Evolutionary conservation across 2,797 vertebrate genomes (phyloP).

Genomic region (Esox lucius): DNA sequence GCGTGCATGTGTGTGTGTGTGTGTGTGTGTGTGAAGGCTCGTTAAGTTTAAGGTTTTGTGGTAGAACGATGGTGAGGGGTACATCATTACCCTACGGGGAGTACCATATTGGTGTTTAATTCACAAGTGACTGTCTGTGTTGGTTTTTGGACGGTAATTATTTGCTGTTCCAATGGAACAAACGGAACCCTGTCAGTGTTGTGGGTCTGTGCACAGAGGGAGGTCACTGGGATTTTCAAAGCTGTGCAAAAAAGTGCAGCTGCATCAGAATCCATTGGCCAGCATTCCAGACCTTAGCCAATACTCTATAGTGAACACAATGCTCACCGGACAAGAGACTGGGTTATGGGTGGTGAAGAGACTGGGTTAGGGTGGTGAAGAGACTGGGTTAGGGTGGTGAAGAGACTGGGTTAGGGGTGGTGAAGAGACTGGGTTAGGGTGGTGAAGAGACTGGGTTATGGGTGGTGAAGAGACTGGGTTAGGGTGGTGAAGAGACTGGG

Average conservation of each 20-base stretch:
- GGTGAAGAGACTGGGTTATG: background rate
- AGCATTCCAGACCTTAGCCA: background rate
- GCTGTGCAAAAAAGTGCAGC: background rate
- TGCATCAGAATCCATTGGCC: background rate
- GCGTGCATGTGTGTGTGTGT: background rate
- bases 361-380: background rate
- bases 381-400: background rate
- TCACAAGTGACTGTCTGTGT: slow-evolving; percentile 1
- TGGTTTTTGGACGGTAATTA: background rate
- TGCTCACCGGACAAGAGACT: background rate
- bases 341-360: no score
- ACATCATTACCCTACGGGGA: background rate
- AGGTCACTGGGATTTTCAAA: background rate
- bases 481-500: background rate
- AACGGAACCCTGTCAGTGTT: background rate
- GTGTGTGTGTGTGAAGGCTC: background rate
- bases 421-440: no score
- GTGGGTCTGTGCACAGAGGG: background rate
- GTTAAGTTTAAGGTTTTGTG: background rate
- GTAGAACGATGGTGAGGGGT: background rate
- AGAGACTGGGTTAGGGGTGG: no score
- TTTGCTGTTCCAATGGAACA: slow-evolving; percentile 1
- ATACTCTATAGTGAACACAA: slow-evolving; percentile 2
- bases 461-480: no score
- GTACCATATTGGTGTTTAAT: slow-evolving; percentile 1